These are phyloP conservation scores for Zaprionus inermis DNA, from an alignment of 1,140 invertebrate species.

Conservation along the genomic window DNA sequence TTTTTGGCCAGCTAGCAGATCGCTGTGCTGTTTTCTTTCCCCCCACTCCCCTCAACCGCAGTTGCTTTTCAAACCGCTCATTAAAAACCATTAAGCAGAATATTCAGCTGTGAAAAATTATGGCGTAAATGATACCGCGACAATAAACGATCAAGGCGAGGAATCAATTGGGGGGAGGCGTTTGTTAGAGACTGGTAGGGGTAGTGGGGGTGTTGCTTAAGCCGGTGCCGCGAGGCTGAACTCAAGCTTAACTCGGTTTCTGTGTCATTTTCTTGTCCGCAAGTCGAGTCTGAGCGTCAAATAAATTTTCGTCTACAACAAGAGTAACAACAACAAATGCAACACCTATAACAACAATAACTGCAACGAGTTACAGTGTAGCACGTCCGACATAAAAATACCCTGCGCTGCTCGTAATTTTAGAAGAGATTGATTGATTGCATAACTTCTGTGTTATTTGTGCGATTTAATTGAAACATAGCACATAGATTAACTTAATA, in stretches of 20 bases:
- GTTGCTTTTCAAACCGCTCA: slow-evolving; percentile 59
- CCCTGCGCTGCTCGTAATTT: too few species aligned
- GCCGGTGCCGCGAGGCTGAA: slow-evolving; percentile 31
- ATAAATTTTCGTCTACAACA: slow-evolving; percentile 73
- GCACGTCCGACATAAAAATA: too few species aligned
- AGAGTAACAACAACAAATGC: slow-evolving; percentile 41
- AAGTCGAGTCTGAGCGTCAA: slow-evolving; percentile 71
- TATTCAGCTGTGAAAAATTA: slow-evolving; percentile 78
- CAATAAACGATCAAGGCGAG: slow-evolving; percentile 51
- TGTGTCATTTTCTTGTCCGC: slow-evolving; percentile 80
- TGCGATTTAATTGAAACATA: too few species aligned
- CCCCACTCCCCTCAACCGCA: neutral
- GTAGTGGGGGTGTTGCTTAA: neutral
- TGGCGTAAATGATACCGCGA: slow-evolving; percentile 77
- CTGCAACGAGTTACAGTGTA: slow-evolving; percentile 1
- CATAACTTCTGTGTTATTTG: neutral
- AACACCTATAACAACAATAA: slow-evolving; percentile 24
- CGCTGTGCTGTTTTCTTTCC: too few species aligned
- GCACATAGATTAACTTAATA: slow-evolving; percentile 19
- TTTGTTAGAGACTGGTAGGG: neutral
- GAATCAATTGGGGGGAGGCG: too few species aligned
- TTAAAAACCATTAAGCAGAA: slow-evolving; percentile 81
- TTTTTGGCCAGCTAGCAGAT: slow-evolving; percentile 19
- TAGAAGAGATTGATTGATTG: too few species aligned
- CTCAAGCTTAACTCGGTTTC: slow-evolving; percentile 70